These are phyloP conservation scores for Alfaro cultratus DNA, from an alignment of 2,797 vertebrate species.

Conservation along the genomic window DNA sequence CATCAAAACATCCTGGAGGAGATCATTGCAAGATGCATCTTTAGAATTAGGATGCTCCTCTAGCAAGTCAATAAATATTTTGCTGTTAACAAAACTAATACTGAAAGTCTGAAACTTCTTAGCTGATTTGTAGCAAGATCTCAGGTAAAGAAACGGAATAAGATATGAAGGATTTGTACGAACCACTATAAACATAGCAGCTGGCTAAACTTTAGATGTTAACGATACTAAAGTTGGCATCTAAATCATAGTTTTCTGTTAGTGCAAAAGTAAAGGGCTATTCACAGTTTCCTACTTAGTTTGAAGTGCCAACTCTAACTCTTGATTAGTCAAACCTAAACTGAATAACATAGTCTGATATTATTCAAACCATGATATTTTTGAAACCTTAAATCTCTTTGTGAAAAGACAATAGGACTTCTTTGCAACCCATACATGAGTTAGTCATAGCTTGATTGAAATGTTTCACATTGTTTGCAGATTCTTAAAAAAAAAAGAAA, in stretches of 20 bases:
- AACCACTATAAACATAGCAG: background rate
- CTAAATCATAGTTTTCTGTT: background rate
- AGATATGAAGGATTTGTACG: background rate
- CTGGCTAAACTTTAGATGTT: background rate
- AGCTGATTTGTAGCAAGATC: background rate
- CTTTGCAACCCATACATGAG: background rate
- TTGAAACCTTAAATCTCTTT: background rate
- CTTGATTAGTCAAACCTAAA: background rate
- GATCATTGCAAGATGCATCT: background rate
- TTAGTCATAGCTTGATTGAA: background rate
- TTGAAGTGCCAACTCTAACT: background rate
- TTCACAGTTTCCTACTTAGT: background rate
- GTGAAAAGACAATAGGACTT: background rate
- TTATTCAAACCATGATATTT: background rate
- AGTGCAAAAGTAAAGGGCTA: background rate
- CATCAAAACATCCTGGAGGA: background rate
- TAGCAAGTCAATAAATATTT: background rate
- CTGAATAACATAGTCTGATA: background rate
- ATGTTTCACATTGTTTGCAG: background rate
- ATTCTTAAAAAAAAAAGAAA: background rate
- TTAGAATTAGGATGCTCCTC: background rate
- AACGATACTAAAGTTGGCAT: too few species aligned
- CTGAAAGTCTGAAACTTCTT: background rate
- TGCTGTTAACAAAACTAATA: background rate
- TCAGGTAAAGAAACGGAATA: background rate